A percentile compares a stretch with the other conserved stretches of the same genome.
These are phyloP conservation scores for Micrasema minimum DNA, from an alignment of 1,140 invertebrate genomes.

Conservation along the genomic window DNA sequence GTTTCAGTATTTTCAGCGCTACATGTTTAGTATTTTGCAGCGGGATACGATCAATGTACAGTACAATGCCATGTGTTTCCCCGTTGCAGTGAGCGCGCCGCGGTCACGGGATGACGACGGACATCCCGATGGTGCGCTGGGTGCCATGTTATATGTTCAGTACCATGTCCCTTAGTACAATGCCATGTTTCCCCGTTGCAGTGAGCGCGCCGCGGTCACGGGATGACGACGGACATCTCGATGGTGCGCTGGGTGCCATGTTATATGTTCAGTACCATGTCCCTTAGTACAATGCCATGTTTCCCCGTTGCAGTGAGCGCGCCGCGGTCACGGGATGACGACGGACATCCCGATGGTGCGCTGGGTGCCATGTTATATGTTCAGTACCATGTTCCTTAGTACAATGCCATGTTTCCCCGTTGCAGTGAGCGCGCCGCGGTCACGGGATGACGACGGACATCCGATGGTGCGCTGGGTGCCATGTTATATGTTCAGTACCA, in stretches of 20 bases:
- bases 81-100: slow-evolving; percentile 52
- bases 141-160: no score
- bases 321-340: slow-evolving; percentile 79
- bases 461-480: no score
- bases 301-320: slow-evolving; percentile 51
- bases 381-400: no score
- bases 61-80: background rate
- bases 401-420: slow-evolving; percentile 20
- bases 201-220: slow-evolving; percentile 60
- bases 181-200: slow-evolving; percentile 41
- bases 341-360: slow-evolving; percentile 87
- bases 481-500: no score
- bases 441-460: slow-evolving; percentile 87
- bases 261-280: no score
- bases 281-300: slow-evolving; percentile 56
- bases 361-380: no score
- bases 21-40: no score
- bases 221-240: slow-evolving; percentile 97
- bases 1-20: no score
- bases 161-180: no score
- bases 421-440: slow-evolving; percentile 55
- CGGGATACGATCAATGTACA: no score
- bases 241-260: slow-evolving; percentile 94
- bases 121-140: slow-evolving; percentile 95
- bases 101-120: slow-evolving; percentile 88